Evolutionary conservation across 2,113 vertebrate genomes (phyloP).

Genomic region (cat (Felis catus)): DNA sequence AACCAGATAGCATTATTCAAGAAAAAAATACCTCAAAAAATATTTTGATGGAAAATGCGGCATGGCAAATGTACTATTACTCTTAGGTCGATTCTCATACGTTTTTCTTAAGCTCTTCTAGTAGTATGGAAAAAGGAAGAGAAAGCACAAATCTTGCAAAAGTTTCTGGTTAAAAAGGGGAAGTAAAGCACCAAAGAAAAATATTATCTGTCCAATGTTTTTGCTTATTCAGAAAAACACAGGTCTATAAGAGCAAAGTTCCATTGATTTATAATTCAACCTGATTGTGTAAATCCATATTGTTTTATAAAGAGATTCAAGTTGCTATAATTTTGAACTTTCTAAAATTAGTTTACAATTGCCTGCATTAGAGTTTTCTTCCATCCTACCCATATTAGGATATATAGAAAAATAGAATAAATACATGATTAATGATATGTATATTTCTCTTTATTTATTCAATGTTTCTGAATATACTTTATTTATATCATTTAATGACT

Average conservation of each 20-base stretch:
- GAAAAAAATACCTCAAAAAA: neutral
- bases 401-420: neutral
- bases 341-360: neutral
- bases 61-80: neutral
- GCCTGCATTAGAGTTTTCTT: neutral
- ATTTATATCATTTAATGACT: neutral
- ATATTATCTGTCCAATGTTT: neutral
- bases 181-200: neutral
- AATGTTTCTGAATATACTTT: neutral
- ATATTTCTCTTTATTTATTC: neutral
- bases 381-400: neutral
- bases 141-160: neutral
- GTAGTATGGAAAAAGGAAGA: neutral
- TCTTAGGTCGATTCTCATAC: neutral
- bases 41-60: neutral
- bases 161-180: neutral
- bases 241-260: neutral
- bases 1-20: neutral
- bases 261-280: neutral
- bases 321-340: neutral
- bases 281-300: neutral
- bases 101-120: neutral
- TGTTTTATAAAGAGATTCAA: neutral
- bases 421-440: neutral
- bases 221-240: neutral